Evolutionary conservation across 1,140 invertebrate species (phyloP), one percentile per base, ranked within the genome.

Genomic region (Paraescarpia echinospica): DNA sequence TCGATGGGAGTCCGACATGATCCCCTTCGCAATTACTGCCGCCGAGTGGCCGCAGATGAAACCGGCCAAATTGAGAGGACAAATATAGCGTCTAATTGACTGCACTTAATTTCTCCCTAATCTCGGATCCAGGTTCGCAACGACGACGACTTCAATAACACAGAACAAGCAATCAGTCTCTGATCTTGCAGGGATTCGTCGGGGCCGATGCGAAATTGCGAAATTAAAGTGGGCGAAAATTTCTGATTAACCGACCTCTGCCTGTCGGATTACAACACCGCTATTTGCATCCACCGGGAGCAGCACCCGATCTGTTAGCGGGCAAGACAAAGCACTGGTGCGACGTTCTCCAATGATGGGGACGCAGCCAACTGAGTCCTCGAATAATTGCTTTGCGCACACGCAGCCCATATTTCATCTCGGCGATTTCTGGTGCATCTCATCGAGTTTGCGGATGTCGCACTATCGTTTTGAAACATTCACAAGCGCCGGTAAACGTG

Each of bases 11-110:
- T 77, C 59, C 59, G 59, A 77, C 59, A 77, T 77, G 59, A 77
- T 77, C 59, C 59, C 59, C 27, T 77, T 77, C 27, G 59, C 59
- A 77, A 77, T 77, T 77, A 77, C 59, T 77, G 59, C 59, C 27
- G 59, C 59, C 59, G 59, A 77, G 59, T 77, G 59, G 59, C 59
- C 59, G 59, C 59, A 77, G 59, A 77, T 77, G 59, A 77, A 77
- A 77, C 59, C 59, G 22, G 59, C 59, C 59, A 77, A 77, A 77
- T 77, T 77, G 59, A 77, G 59, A 77, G 59, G 59, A 77, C 59
- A 77, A 77, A 77, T 77, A 77, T 77, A 77, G 59, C 59, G 59
- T 77, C 59, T 77, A 77, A 77, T 77, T 77, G 59, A 77, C 59
- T 77, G 59, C 59, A 77, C 59, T 77, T 77, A 77, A 77, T 77